Base-by-base conservation (phyloP, 2,797 vertebrate species). In the Gallinago stenura region DNA sequence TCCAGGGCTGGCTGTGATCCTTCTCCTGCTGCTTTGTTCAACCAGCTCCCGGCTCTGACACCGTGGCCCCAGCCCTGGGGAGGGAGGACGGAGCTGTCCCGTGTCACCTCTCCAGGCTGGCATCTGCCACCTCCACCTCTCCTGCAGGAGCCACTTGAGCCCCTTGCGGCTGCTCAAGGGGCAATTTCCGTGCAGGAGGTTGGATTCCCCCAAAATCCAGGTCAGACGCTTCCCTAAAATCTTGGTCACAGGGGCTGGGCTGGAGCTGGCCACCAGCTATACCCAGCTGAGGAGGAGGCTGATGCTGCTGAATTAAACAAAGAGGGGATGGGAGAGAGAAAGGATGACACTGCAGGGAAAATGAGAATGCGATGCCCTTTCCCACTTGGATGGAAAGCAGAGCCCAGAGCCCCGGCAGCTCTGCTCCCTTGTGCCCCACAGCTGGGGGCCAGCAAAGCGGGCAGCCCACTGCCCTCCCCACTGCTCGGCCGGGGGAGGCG, bases 401-500 rank as follows among this genome's bases (percentile, higher is more conserved):
- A 18, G 25, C 5, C 26, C 50, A 64, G 31, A 88, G 76, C 22
- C 30, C 37, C 58, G 13, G 18, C 39, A 69, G 20, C 26, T 79
- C 22, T 78, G 65, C 35, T 48, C 62, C 83, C 10, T 9, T 0
- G 2, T 7, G 9, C 8, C 50, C 30, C 25, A 12, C 0, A 0
- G 35, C 68, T 0, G 0, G 41, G 56, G 35, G 17, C 69, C 4
- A 2, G 58, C 46, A 71, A 7, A 51, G 54, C 56, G 7, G 4
- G 51, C 45, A 61, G 64, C 33, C 22, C 8, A 0, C 39, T 61
- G 70, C 43, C 62, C 35, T 48, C 39, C 46, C 61, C 41, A 8
- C 0, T 0, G 15, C 72, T 16, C 0, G 0, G 0, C 66, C 57
- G 51, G 17, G 39, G 37, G 37, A 71, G 31, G 18, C 5, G 10